phyloP scores from a whole-genome alignment of 2,113 vertebrate species.

The Nestor notabilis region DNA sequence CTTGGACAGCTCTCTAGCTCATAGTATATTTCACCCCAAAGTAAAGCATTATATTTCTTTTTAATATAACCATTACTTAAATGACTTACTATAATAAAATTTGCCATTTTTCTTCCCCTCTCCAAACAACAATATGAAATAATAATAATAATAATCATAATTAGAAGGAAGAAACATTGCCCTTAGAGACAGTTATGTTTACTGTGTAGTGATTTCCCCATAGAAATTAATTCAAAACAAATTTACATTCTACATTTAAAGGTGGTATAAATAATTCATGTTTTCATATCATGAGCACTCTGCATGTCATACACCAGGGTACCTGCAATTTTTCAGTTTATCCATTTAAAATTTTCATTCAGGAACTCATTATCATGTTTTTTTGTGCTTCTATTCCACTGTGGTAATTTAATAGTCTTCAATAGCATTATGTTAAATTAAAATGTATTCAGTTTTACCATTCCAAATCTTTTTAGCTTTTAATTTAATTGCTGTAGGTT shows the following conservation, averaged over 20 bases:
- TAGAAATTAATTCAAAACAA: constrained; percentile 81
- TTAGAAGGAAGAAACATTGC: constrained; percentile 49
- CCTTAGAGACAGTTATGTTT: constrained; percentile 75
- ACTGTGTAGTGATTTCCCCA: constrained; percentile 79
- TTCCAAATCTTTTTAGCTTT: constrained; percentile 65
- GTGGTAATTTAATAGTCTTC: constrained; percentile 75
- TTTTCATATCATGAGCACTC: constrained; percentile 80
- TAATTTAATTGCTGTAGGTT: constrained; percentile 68
- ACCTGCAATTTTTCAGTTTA: constrained; percentile 78
- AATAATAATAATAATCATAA: constrained; percentile 67
- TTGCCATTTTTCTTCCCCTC: background rate
- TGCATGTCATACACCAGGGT: constrained; percentile 79
- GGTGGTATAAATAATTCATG: constrained; percentile 89
- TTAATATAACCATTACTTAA: background rate
- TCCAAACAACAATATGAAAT: constrained; percentile 24
- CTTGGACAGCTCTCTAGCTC: background rate
- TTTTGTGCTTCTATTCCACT: constrained; percentile 65
- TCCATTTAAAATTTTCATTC: constrained; percentile 73
- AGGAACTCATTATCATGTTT: constrained; percentile 68
- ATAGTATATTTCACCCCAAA: background rate
- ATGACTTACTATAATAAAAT: background rate
- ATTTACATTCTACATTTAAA: constrained; percentile 88
- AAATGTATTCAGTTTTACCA: constrained; percentile 68
- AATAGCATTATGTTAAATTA: constrained; percentile 73
- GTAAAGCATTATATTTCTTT: constrained; percentile 27